Evolutionary conservation across 2,888 invertebrate genomes (phyloP).

Genomic region (Drosophila imparisetae): DNA sequence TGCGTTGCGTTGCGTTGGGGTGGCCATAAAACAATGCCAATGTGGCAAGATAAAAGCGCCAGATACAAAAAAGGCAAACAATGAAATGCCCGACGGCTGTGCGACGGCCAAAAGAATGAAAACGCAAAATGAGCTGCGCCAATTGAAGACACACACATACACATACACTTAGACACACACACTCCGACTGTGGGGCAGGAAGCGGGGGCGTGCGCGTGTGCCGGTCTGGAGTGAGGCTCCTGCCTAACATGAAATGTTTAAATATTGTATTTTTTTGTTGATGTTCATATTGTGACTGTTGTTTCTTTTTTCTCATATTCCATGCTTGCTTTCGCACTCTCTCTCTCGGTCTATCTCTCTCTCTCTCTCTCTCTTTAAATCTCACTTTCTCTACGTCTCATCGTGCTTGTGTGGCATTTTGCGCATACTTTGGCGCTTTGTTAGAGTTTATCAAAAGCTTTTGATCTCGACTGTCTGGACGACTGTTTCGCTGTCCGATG

Average conservation of each 20-base stretch:
- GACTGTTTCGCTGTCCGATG: slow-evolving; percentile 43
- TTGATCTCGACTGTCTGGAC: slow-evolving; percentile 66
- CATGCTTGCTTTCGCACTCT: not conserved
- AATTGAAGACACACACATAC: slow-evolving; percentile 50
- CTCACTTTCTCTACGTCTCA: not conserved
- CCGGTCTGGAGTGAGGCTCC: not conserved
- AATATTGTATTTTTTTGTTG: slow-evolving; percentile 48
- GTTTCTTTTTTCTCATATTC: not conserved
- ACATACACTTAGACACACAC: not conserved
- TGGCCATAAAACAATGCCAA: slow-evolving; percentile 73
- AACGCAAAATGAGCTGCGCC: slow-evolving; percentile 69
- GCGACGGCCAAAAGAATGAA: slow-evolving; percentile 55
- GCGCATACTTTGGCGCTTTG: slow-evolving; percentile 64
- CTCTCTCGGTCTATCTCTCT: not conserved
- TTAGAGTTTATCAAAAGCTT: slow-evolving; percentile 67
- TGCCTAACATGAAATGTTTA: slow-evolving; percentile 60
- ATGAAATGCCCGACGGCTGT: slow-evolving; percentile 60
- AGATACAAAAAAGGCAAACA: slow-evolving; percentile 67
- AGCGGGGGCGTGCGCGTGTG: not conserved
- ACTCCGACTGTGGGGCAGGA: not conserved
- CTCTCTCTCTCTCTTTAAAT: not conserved
- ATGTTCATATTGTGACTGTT: not conserved
- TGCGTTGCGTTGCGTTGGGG: slow-evolving; percentile 3
- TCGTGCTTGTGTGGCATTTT: slow-evolving; percentile 49
- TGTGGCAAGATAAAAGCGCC: slow-evolving; percentile 70